phyloP scores from a whole-genome alignment of 2,888 invertebrate genomes.

The Sarcophaga rosellei region DNA sequence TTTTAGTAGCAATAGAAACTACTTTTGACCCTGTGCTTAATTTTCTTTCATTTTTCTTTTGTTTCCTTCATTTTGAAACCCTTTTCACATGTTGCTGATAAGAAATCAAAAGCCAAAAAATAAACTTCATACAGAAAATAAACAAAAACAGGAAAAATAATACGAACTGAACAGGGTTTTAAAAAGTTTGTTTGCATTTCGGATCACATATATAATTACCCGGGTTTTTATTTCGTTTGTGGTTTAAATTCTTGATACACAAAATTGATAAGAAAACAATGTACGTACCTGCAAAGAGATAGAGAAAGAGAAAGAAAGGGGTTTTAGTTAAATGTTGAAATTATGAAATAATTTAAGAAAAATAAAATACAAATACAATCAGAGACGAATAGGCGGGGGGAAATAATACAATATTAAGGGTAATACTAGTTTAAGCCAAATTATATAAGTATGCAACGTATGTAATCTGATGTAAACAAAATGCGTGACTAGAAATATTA shows the following conservation, averaged over 20 bases:
- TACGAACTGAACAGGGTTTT: neutral
- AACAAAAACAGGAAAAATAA: too few relatives aligned
- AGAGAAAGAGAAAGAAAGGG: neutral
- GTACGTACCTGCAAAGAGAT: conserved; percentile 49
- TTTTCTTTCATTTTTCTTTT: neutral
- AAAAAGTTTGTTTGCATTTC: conserved; percentile 26
- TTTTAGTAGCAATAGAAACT: neutral
- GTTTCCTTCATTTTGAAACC: neutral
- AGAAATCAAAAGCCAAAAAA: too few relatives aligned
- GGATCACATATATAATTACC: conserved; percentile 38
- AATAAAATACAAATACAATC: neutral
- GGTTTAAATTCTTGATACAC: conserved; percentile 1
- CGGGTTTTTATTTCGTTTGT: neutral
- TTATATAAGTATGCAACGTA: too few relatives aligned
- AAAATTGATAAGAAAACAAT: conserved; percentile 6
- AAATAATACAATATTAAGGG: too few relatives aligned
- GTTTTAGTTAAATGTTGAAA: neutral
- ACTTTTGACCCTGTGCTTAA: conserved; percentile 5
- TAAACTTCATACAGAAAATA: too few relatives aligned
- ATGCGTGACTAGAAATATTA: neutral
- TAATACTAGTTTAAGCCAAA: too few relatives aligned
- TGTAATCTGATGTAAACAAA: neutral
- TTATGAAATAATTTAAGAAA: neutral
- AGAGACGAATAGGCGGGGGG: neutral
- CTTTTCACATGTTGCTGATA: neutral